A percentile compares a stretch with the other conserved stretches of the same genome.
These are phyloP conservation scores for Podarcis muralis DNA, from an alignment of 2,113 vertebrate genomes.

Conservation along the genomic window DNA sequence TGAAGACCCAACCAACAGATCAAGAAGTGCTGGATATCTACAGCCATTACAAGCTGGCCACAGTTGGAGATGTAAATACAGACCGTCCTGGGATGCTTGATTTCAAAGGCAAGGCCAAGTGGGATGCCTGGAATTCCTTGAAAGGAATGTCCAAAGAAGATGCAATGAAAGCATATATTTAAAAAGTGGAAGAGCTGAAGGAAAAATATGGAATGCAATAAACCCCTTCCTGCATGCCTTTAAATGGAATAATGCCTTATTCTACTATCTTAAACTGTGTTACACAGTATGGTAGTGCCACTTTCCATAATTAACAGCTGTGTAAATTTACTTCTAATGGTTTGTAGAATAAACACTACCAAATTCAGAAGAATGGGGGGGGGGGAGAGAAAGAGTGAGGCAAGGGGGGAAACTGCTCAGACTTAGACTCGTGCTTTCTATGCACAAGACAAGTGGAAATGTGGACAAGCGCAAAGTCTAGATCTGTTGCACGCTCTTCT, in stretches of 20 bases:
- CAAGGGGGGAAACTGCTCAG: no score
- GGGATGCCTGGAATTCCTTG: conserved; percentile 88
- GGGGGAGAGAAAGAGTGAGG: no score
- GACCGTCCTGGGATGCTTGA: conserved; percentile 90
- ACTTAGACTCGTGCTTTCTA: no score
- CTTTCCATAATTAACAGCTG: not conserved
- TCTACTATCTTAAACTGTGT: conserved; percentile 14
- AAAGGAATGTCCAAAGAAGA: conserved; percentile 90
- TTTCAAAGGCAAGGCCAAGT: conserved; percentile 93
- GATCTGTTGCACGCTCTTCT: no score
- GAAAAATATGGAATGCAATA: conserved; percentile 83
- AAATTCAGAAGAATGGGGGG: not conserved
- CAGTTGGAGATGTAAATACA: conserved; percentile 91
- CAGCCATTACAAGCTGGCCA: conserved; percentile 87
- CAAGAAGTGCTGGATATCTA: conserved; percentile 89
- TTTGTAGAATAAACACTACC: conserved; percentile 25
- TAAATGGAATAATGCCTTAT: conserved; percentile 59
- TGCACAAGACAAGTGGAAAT: no score
- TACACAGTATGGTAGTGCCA: not conserved
- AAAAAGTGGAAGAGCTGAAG: conserved; percentile 89
- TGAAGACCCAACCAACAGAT: conserved; percentile 84
- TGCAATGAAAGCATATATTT: conserved; percentile 85
- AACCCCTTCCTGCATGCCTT: conserved; percentile 12
- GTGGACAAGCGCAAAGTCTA: no score
- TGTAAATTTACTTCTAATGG: not conserved